A percentile compares a stretch with the other conserved stretches of the same genome.
phyloP scores from a whole-genome alignment of 2,888 invertebrate genomes.

The Drosophila prolongata region DNA sequence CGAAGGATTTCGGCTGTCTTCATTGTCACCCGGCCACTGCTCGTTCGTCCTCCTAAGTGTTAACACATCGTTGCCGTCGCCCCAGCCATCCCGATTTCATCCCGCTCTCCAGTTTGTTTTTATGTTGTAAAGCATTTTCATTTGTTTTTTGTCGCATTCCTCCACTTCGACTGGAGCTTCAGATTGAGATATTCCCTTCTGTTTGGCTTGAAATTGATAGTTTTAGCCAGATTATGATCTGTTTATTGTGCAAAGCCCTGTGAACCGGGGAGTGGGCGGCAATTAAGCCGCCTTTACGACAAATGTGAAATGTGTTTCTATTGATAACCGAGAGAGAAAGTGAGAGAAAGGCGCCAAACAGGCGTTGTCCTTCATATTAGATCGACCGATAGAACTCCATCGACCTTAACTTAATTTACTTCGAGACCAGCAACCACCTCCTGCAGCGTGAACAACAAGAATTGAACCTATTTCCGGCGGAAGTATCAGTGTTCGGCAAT shows the following conservation, averaged over 20 bases:
- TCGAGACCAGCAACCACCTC: conserved; percentile 1
- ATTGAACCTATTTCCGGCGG: conserved; percentile 79
- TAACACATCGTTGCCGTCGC: conserved; percentile 59
- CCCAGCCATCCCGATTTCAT: conserved; percentile 7
- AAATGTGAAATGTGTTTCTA: conserved; percentile 52
- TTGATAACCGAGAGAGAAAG: conserved; percentile 32
- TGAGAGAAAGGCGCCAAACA: conserved; percentile 22
- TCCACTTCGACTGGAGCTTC: neutral
- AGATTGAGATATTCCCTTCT: conserved; percentile 31
- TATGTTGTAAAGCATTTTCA: conserved; percentile 50
- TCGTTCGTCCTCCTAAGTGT: conserved; percentile 49
- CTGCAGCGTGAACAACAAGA: conserved; percentile 46
- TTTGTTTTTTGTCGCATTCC: conserved; percentile 44
- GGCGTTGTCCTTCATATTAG: conserved; percentile 42
- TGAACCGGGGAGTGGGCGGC: conserved; percentile 42
- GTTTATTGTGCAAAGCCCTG: conserved; percentile 59
- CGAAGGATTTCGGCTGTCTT: conserved; percentile 50
- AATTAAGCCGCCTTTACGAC: conserved; percentile 50
- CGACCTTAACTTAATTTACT: conserved; percentile 49
- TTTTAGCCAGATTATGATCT: conserved; percentile 70
- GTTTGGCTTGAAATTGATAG: conserved; percentile 57
- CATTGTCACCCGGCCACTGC: conserved; percentile 37
- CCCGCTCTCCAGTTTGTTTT: conserved; percentile 36
- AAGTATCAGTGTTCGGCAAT: conserved; percentile 78
- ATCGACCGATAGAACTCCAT: conserved; percentile 13